These are phyloP conservation scores for Papilio gigon DNA, from an alignment of 2,888 invertebrate species.

Conservation along the genomic window DNA sequence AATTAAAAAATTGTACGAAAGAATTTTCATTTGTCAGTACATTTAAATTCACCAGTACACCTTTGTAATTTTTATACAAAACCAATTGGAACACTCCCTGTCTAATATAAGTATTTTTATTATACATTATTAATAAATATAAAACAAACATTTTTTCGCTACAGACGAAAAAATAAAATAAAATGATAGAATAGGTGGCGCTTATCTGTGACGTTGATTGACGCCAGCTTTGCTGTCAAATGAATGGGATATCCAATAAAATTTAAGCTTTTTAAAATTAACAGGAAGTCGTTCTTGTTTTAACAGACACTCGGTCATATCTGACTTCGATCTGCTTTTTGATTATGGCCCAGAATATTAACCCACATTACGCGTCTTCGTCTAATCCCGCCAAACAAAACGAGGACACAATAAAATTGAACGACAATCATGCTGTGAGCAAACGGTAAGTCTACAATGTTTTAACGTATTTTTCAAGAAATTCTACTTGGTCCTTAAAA, in stretches of 20 bases:
- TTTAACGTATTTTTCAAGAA: conserved; percentile 41
- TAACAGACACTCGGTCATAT: conserved; percentile 75
- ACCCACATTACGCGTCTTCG: conserved; percentile 89
- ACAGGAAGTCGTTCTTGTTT: conserved; percentile 71
- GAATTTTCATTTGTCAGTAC: no score
- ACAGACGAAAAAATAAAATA: background rate
- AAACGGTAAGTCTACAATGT: conserved; percentile 86
- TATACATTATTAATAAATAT: no score
- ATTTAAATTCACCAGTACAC: background rate
- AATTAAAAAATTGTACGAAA: background rate
- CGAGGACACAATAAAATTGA: conserved; percentile 88
- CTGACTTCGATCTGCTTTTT: conserved; percentile 59
- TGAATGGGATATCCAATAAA: conserved; percentile 70
- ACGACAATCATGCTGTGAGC: conserved; percentile 94
- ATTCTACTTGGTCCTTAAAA: conserved; percentile 44
- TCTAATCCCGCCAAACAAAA: conserved; percentile 89
- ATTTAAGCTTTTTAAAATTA: conserved; percentile 80
- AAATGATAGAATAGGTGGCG: conserved; percentile 22
- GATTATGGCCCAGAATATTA: conserved; percentile 93
- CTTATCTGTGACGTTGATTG: conserved; percentile 44
- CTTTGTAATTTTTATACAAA: background rate
- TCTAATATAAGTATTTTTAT: no score
- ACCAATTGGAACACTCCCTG: background rate
- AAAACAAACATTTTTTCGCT: no score
- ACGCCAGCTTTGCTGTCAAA: conserved; percentile 74